Conservation (phyloP, 2,888 invertebrate species). For the Patella ulyssiponensis region DNA sequence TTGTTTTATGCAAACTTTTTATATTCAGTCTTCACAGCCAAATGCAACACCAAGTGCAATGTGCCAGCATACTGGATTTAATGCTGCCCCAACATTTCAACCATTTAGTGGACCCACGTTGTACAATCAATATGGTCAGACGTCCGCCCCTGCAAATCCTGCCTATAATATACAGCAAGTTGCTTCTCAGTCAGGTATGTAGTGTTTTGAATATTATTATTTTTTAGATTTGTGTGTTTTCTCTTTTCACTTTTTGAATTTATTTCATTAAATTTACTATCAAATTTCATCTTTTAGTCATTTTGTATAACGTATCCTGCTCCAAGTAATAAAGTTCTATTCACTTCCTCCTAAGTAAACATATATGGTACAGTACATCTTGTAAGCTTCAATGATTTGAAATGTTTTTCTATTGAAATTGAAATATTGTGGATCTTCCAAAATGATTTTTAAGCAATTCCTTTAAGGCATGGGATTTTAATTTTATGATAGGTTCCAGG, state of each 20-base stretch:
- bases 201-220: too few species aligned
- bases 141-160: constrained; percentile 13
- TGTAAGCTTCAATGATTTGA: neutral
- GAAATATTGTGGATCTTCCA: neutral
- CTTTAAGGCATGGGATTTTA: neutral
- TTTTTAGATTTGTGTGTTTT: too few species aligned
- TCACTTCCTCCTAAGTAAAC: too few species aligned
- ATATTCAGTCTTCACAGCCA: constrained; percentile 65
- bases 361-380: too few species aligned
- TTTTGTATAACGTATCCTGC: too few species aligned
- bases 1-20: neutral
- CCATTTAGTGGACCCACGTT: constrained; percentile 57
- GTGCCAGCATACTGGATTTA: constrained; percentile 37
- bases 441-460: neutral
- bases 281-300: too few species aligned
- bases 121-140: constrained; percentile 50
- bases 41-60: constrained; percentile 42
- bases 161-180: constrained; percentile 10
- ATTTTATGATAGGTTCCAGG: constrained; percentile 58
- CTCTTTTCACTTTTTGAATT: too few species aligned
- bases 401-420: neutral
- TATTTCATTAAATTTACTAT: too few species aligned
- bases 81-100: constrained; percentile 52
- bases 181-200: constrained; percentile 19
- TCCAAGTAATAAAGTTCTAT: too few species aligned